Evolutionary conservation across 2,888 invertebrate species (phyloP).

Genomic region (Mycalesis mineus): DNA sequence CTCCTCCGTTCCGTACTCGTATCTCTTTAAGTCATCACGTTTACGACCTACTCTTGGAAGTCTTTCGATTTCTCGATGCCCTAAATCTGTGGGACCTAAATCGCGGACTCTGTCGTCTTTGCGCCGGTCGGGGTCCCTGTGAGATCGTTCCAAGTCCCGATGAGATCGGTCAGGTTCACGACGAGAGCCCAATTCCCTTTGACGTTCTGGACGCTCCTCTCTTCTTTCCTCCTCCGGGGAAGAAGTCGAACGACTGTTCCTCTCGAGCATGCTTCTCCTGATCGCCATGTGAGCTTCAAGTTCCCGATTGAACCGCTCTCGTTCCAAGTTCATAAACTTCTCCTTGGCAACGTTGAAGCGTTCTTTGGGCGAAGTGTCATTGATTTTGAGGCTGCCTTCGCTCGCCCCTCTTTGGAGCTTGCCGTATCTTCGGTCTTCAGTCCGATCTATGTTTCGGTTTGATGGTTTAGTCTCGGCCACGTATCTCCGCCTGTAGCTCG

Average conservation of each 20-base stretch:
- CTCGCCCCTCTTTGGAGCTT: slow-evolving; percentile 65
- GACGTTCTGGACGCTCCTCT: slow-evolving; percentile 70
- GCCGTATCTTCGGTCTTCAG: slow-evolving; percentile 68
- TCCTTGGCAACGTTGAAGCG: slow-evolving; percentile 92
- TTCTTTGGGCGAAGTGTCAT: slow-evolving; percentile 82
- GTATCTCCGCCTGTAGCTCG: slow-evolving; percentile 69
- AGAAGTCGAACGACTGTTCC: slow-evolving; percentile 75
- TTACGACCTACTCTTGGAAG: slow-evolving; percentile 68
- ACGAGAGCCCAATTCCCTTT: slow-evolving; percentile 62
- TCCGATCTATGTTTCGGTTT: slow-evolving; percentile 64
- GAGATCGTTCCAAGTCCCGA: slow-evolving; percentile 47
- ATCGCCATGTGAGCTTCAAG: slow-evolving; percentile 74
- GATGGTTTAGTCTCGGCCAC: slow-evolving; percentile 71
- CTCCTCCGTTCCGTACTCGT: slow-evolving; percentile 67
- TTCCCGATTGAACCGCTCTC: slow-evolving; percentile 80
- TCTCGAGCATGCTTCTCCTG: slow-evolving; percentile 70
- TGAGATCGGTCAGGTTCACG: slow-evolving; percentile 69
- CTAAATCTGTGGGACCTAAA: slow-evolving; percentile 44
- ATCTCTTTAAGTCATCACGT: slow-evolving; percentile 64
- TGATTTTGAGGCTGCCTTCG: slow-evolving; percentile 67
- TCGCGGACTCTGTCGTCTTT: slow-evolving; percentile 64
- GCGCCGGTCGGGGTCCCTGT: slow-evolving; percentile 44
- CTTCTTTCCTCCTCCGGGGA: slow-evolving; percentile 74
- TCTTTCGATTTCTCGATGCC: slow-evolving; percentile 63
- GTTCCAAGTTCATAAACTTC: slow-evolving; percentile 88